Base-by-base conservation (phyloP, 1,140 invertebrate species). In the Zaprionus tsacasi region DNA sequence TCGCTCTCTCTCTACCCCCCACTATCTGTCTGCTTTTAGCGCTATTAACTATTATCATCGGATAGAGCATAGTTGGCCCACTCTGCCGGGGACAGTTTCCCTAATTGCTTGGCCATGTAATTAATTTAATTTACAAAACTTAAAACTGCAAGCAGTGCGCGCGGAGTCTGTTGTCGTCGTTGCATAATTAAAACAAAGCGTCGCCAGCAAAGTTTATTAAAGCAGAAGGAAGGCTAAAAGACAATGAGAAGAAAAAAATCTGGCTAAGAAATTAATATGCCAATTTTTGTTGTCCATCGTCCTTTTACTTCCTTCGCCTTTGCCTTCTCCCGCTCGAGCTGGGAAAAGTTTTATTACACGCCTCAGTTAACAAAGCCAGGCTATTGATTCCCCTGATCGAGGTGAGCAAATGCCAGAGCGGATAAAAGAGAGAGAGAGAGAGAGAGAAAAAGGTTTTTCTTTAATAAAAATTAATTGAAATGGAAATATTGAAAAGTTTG, bases 381-480 rank as follows among this genome's bases (percentile, higher is more conserved):
- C 80, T 82, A 82, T 79, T 82, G 80, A 82, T 82, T 79, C 76
- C 66, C 71, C 70, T 52, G 38, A 45, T 50, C 45, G 48, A 70
- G 79, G 59, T 65, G 58, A 58, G 12, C 30, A 45, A 66, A 66
- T 52, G 60, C 50, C 65, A 54, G n/a, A 45, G 30, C 45, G 13
- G 38, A 40, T n/a, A n/a, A 45, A 30, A 3, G n/a, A 40, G 15
- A 30, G 56, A 36, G 50, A 35, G n/a, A 3, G n/a, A 40, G 15
- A 30, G 56, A 36, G 50, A 35, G n/a, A 33, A 59, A 70, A 56
- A 66, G 54, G 27, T 67, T 78, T 67, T 56, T 76, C 75, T 82
- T 76, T 82, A 82, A 82, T 82, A 82, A 76, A 70, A 82, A 82
- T 82, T 82, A 82, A 82, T 82, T 82, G 80, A 82, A 82, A 79